Conservation (phyloP, 2,113 vertebrate genomes). For the Myocastor coypus region DNA sequence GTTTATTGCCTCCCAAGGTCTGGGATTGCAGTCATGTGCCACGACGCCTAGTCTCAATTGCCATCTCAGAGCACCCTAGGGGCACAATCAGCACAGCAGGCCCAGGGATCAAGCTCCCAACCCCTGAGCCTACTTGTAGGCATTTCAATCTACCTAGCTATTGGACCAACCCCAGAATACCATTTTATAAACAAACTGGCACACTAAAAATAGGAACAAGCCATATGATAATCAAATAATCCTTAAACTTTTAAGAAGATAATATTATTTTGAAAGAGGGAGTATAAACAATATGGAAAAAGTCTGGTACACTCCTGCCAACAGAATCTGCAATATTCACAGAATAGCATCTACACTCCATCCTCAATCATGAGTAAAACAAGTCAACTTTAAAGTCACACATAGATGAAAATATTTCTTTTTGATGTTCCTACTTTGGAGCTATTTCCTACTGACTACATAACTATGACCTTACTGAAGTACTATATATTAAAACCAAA, state of each 20-base stretch:
- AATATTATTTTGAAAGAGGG: slow-evolving; percentile 27
- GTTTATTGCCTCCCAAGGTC: no score
- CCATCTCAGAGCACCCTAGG: no score
- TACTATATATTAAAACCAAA: slow-evolving; percentile 7
- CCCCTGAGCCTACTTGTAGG: no score
- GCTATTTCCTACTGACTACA: neutral
- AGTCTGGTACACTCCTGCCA: neutral
- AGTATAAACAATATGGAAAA: neutral
- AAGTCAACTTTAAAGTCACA: neutral
- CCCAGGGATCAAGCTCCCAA: no score
- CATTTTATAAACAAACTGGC: slow-evolving; percentile 1
- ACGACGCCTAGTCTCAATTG: no score
- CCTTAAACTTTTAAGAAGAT: slow-evolving; percentile 56
- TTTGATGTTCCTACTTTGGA: neutral
- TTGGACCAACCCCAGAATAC: neutral
- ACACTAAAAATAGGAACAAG: slow-evolving; percentile 52
- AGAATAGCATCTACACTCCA: neutral
- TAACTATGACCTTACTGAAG: neutral
- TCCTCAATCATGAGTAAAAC: neutral
- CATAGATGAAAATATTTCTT: neutral
- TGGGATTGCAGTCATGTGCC: no score
- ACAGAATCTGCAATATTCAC: neutral
- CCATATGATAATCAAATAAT: slow-evolving; percentile 1
- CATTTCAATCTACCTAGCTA: no score
- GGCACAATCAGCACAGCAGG: no score